Evolutionary conservation across 37 sponge, comb jelly and placozoan species (phyloP), one percentile per base, ranked within the genome.

Genomic region (Corticium candelabrum): DNA sequence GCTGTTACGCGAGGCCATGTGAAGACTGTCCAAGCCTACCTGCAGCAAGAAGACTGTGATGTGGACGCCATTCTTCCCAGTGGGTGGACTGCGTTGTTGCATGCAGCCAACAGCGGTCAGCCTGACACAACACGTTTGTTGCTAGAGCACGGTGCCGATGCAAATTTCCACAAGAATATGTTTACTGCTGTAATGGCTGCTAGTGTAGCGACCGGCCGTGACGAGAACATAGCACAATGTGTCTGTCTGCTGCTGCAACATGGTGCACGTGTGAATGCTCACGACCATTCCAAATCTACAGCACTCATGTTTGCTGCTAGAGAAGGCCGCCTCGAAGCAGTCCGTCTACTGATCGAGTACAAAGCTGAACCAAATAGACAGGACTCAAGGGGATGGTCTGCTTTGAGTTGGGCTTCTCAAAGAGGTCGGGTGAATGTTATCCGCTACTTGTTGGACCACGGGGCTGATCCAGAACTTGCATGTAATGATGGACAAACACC

Each of bases 271-370:
- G 78, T 87, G 50, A 85, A 87, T 38, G 84, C 83, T 21, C 87
- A 87, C 31, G 93, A 89, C 78, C 74, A 80, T 57, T 80, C 37
- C 40, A 82, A 76, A 67, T 86, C 88, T 84, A 80, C 85, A 50
- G 84, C 93, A 0, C 79, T 92, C 34, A 76, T 92, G 82, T 78
- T 82, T 34, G 86, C 88, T 30, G 78, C 86, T 38, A 76, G 85
- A 34, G 41, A 40, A 11, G 72, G 84, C 50, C 75, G 82, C 57
- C 3, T 37, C 1, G 57, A 40, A 33, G 76, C 86, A 21, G 85
- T 76, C 34, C 35, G 70, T 32, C 67, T 81, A 0, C 80, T 91
- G 2, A 15, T 82, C 2, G 30, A 79, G 5, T 41, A 34, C 32
- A 77, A 77, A 11, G 82, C 84, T 37, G 84, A 83, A 68, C 75